Base-by-base conservation (phyloP, 2,888 invertebrate genomes). In the Chrysolina americana region DNA sequence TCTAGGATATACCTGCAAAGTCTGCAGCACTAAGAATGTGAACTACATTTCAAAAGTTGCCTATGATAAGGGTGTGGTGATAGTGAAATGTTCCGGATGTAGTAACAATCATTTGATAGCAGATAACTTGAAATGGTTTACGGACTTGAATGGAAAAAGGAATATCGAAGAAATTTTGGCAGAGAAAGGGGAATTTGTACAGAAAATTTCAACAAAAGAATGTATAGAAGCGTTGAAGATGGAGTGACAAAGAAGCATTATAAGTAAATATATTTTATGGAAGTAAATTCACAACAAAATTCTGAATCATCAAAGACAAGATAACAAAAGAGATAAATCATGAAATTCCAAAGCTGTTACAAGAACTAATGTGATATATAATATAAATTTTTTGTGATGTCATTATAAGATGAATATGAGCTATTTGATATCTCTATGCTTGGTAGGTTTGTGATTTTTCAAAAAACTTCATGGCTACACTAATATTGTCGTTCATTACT, bases 41-140 rank as follows among this genome's bases (percentile, higher is more conserved):
- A 95, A 97, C 87, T 90, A 91, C 13, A 97, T 98, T 77, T 94
- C 97, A 0, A 96, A 96, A 89, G 84, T 92, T 19, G 95, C 96
- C 0, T 98, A 98, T 85, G 90, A 93, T 70, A 93, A 94, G 85
- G 98, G 99, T 15, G 94, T 99, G 13, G 97, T 99, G 0, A 96
- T 99, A 79, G 95, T 98, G 0, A 93, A 92, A 70, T 99, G 99
- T 87, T 92, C 92, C 70, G 95, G 95, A 0, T 98, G 98, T 86
- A 88, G 91, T 63, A 98, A 96, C 85, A 93, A 95, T 86, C 99
- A 99, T 88, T 89, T 99, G 28, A 98, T 99, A 79, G 98, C 98
- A 0, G 98, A 99, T 86, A 98, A 99, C 88, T 90, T 99, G 1
- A 95, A 95, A 78, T 99, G 98, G 98, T 99, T 98, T 86, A 90